A percentile compares a stretch with the other conserved stretches of the same genome.
These are phyloP conservation scores for Druceiella hillmani DNA, from an alignment of 2,888 invertebrate genomes.

Conservation along the genomic window DNA sequence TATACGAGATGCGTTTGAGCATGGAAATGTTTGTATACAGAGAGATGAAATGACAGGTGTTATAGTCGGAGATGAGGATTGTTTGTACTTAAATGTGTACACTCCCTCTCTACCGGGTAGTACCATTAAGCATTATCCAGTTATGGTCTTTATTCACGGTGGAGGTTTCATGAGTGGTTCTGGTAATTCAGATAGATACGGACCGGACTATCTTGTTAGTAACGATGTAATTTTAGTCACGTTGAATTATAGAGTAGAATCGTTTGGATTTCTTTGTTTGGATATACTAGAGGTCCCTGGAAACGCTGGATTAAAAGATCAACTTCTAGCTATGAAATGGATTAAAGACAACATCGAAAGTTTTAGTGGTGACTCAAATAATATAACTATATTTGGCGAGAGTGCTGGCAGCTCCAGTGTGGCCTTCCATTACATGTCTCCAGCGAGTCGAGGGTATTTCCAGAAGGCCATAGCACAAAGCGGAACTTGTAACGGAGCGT, in stretches of 20 bases:
- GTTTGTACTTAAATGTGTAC: too few species aligned
- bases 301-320: conserved; percentile 38
- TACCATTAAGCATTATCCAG: too few species aligned
- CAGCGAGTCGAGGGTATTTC: conserved; percentile 27
- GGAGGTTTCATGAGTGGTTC: conserved; percentile 29
- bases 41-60: too few species aligned
- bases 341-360: conserved; percentile 32
- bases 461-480: too few species aligned
- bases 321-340: conserved; percentile 32
- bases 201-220: conserved; percentile 30
- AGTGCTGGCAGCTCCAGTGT: conserved; percentile 33
- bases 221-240: conserved; percentile 33
- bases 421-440: conserved; percentile 32
- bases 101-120: too few species aligned
- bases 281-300: conserved; percentile 31
- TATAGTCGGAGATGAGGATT: too few species aligned
- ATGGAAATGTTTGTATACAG: too few species aligned
- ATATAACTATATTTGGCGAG: conserved; percentile 32
- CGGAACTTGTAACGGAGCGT: too few species aligned
- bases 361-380: conserved; percentile 33
- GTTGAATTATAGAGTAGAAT: conserved; percentile 32
- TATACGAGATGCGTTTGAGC: too few species aligned
- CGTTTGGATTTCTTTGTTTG: conserved; percentile 37
- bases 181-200: conserved; percentile 25
- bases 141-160: conserved; percentile 33